Evolutionary conservation across 2,797 vertebrate genomes (phyloP).

Genomic region (Nyctibius grandis): DNA sequence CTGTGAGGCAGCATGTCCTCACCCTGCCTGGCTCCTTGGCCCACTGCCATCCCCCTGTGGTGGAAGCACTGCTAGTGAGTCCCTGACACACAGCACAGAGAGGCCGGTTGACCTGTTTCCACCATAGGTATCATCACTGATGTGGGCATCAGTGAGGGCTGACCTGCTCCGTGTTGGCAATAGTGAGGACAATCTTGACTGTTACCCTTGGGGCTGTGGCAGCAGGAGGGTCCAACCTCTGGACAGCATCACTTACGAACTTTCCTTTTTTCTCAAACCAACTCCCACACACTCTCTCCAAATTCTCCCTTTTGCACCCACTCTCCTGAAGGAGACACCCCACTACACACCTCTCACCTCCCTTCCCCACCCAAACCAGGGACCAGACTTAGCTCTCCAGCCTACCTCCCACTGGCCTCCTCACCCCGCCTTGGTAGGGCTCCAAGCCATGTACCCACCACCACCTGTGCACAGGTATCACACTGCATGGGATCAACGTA

Average conservation of each 20-base stretch:
- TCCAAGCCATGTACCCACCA: neutral
- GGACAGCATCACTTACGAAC: neutral
- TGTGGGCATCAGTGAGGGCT: no score
- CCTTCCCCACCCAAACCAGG: neutral
- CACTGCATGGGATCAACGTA: rapidly evolving
- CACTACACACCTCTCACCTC: neutral
- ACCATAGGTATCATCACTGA: neutral
- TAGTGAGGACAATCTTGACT: neutral
- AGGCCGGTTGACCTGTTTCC: neutral
- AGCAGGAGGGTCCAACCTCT: neutral
- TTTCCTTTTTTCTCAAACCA: neutral
- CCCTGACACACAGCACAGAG: neutral
- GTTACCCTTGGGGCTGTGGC: neutral
- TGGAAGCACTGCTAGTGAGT: neutral
- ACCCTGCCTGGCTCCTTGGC: neutral
- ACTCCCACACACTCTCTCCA: rapidly evolving
- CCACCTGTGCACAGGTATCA: neutral
- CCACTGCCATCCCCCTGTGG: neutral
- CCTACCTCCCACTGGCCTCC: neutral
- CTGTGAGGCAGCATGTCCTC: neutral
- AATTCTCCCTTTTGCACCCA: neutral
- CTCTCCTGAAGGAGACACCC: neutral
- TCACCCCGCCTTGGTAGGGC: neutral
- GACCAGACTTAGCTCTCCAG: neutral
- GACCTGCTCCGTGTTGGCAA: neutral